These are phyloP conservation scores for Atrichornis clamosus DNA, from an alignment of 2,113 vertebrate species.

Conservation along the genomic window DNA sequence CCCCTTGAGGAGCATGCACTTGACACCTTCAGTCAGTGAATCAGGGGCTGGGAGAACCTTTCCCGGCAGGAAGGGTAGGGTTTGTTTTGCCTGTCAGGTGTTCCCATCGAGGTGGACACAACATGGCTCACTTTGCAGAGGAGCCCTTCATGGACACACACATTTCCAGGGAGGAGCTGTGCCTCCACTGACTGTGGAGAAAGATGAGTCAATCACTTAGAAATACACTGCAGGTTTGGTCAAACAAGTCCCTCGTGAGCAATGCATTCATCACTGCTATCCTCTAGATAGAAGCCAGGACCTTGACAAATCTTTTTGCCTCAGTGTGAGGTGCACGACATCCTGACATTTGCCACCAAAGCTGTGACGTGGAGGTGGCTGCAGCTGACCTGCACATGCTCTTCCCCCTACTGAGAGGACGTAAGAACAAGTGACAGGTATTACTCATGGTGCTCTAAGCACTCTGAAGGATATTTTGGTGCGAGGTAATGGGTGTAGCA, in stretches of 20 bases:
- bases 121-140: neutral
- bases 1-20: neutral
- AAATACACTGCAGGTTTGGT: neutral
- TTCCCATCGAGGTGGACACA: neutral
- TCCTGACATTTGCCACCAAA: neutral
- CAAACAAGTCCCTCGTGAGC: neutral
- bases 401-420: neutral
- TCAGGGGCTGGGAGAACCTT: neutral
- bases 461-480: neutral
- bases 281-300: neutral
- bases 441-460: neutral
- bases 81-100: neutral
- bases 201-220: neutral
- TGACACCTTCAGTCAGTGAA: neutral
- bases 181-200: neutral
- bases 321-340: neutral
- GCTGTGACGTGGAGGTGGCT: neutral
- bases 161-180: neutral
- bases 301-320: neutral
- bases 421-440: neutral
- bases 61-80: neutral
- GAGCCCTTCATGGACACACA: neutral
- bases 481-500: neutral
- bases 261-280: neutral
- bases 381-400: neutral